Evolutionary conservation across 2,888 invertebrate genomes (phyloP).

Genomic region (Prosopocoilus inquinatus): DNA sequence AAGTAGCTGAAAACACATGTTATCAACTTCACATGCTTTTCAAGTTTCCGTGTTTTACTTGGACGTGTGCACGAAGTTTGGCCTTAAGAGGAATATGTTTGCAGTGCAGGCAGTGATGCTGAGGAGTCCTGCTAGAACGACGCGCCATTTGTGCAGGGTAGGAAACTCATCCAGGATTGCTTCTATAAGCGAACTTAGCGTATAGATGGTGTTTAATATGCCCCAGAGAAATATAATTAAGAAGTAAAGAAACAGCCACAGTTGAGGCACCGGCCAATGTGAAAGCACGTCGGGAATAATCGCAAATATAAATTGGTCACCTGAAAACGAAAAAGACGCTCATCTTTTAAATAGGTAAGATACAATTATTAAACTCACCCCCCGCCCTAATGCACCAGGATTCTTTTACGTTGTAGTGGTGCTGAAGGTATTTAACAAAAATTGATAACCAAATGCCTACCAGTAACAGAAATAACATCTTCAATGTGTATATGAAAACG

Average conservation of each 20-base stretch:
- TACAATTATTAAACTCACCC: not conserved
- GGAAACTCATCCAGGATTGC: slow-evolving; percentile 13
- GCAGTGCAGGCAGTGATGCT: not conserved
- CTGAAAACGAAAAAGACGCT: not conserved
- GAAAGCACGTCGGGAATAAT: slow-evolving; percentile 14
- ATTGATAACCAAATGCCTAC: slow-evolving; percentile 14
- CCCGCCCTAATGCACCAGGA: not conserved
- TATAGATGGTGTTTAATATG: slow-evolving; percentile 4
- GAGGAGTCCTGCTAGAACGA: not conserved
- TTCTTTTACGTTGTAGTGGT: slow-evolving; percentile 4
- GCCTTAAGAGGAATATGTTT: not conserved
- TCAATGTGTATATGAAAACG: slow-evolving; percentile 10
- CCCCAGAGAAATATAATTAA: slow-evolving; percentile 16
- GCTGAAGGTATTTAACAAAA: slow-evolving; percentile 1
- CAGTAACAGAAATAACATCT: slow-evolving; percentile 8
- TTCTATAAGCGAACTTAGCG: slow-evolving; percentile 12
- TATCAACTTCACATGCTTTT: not conserved
- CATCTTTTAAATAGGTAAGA: too few species aligned
- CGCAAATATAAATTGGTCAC: slow-evolving; percentile 11
- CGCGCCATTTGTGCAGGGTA: slow-evolving; percentile 9
- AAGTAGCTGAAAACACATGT: slow-evolving; percentile 6
- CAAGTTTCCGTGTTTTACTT: not conserved
- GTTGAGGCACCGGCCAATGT: slow-evolving; percentile 7
- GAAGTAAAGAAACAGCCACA: slow-evolving; percentile 17
- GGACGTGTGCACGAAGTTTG: not conserved